Evolutionary conservation across 2,888 invertebrate species (phyloP), one percentile per base, ranked within the genome.

Genomic region (Pristionchus mayeri): DNA sequence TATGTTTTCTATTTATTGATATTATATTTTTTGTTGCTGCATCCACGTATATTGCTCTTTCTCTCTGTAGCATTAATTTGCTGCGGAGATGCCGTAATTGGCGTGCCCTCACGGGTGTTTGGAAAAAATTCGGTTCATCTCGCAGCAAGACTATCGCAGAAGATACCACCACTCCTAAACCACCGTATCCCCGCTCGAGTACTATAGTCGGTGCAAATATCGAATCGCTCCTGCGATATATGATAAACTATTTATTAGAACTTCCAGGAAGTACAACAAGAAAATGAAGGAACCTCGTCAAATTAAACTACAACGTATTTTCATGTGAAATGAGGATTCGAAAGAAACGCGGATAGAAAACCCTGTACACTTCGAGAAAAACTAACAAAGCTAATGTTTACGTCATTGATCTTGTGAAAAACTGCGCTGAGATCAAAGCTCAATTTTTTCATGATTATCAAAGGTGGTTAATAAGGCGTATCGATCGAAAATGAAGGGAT

Each of bases 171-270:
- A 54, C 80, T 78, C 30, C 54, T 78, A 27, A 27, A 21, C 50
- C 40, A 78, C 21, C 76, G 75, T 44, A 40, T n/a, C 37, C 24
- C 57, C 0, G 13, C 37, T 11, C 7, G 16, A 1, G 30, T 50
- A 76, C 48, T 24, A 48, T 76, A 40, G 27, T 44, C 44, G 44
- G 44, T 44, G 44, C 44, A 9, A n/a, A n/a, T 13, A 44, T 44
- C 44, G 7, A 44, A 13, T 44, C 44, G 44, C 13, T 75, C n/a
- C n/a, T 75, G 44, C 24, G n/a, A 50, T 50, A 30, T 50, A 30
- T 30, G 27, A 78, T 48, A 78, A 48, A 78, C 76, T 50, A 78
- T 78, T 48, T 78, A 71, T 71, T 71, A 44, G 24, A 37, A n/a
- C n/a, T 71, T 71, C n/a, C 24, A 0, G 4, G 40, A n/a, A 40